Evolutionary conservation across 2,888 invertebrate species (phyloP).

Genomic region (Leptopilina syphax): DNA sequence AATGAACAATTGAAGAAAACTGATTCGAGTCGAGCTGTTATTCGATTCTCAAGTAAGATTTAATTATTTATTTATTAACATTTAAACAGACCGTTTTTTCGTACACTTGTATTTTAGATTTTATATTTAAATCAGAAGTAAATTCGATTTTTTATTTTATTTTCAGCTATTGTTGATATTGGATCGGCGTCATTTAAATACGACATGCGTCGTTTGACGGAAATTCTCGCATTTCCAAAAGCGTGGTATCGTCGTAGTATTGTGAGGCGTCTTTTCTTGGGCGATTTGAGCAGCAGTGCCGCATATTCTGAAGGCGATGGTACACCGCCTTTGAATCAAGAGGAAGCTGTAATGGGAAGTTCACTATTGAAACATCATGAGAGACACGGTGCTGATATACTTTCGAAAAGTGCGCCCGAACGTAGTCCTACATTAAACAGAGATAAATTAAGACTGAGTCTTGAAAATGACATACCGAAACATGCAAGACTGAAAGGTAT

Average conservation of each 20-base stretch:
- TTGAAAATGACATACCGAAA: constrained; percentile 78
- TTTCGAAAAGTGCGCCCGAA: constrained; percentile 72
- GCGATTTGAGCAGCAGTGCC: constrained; percentile 87
- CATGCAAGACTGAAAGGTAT: constrained; percentile 77
- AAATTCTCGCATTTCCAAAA: constrained; percentile 98
- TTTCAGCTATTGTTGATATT: constrained; percentile 93
- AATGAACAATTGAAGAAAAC: constrained; percentile 75
- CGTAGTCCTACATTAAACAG: constrained; percentile 76
- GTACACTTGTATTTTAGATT: too few species aligned
- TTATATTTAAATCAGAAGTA: too few species aligned
- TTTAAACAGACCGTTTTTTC: too few species aligned
- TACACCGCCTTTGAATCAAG: constrained; percentile 69
- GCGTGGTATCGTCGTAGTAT: constrained; percentile 98
- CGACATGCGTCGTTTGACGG: constrained; percentile 97
- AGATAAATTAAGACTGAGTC: constrained; percentile 80
- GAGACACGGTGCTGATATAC: constrained; percentile 64
- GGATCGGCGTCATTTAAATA: constrained; percentile 98
- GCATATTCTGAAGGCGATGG: constrained; percentile 77
- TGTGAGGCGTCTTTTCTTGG: constrained; percentile 93
- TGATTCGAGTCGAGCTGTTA: constrained; percentile 90
- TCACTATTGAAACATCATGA: constrained; percentile 72
- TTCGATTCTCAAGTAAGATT: constrained; percentile 90
- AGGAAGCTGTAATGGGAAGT: constrained; percentile 72
- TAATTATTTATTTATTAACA: background rate
- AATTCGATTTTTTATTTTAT: too few species aligned